Evolutionary conservation across 2,888 invertebrate species (phyloP).

Genomic region (Macrophya annulata): DNA sequence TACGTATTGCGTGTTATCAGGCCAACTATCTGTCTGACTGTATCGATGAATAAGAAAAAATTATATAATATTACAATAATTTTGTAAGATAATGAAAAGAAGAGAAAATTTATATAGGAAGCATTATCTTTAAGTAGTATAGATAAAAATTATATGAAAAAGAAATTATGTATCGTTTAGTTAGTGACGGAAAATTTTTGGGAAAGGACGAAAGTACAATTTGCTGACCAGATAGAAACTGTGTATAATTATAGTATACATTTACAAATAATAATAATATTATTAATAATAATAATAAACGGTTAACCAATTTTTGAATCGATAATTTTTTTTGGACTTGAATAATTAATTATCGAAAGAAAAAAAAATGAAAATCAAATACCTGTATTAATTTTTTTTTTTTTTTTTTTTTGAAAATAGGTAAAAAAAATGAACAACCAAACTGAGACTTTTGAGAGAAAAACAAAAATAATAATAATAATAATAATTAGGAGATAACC

Average conservation of each 20-base stretch:
- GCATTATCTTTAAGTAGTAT: constrained; percentile 57
- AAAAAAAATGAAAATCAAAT: neutral
- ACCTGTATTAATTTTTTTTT: too few species aligned
- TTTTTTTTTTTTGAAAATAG: too few species aligned
- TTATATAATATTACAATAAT: neutral
- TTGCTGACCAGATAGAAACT: neutral
- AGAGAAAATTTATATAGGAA: constrained; percentile 7
- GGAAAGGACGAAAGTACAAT: neutral
- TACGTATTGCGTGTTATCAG: neutral
- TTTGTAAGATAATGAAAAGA: neutral
- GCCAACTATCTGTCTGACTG: constrained; percentile 31
- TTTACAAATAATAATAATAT: neutral
- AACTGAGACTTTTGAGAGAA: neutral
- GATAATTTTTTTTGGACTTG: neutral
- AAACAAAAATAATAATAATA: neutral
- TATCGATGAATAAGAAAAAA: neutral
- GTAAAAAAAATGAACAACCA: neutral
- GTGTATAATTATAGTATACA: neutral
- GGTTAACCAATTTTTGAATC: neutral
- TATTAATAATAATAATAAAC: neutral
- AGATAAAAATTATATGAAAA: neutral
- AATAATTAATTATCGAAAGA: neutral
- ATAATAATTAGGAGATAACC: too few species aligned
- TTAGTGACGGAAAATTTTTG: constrained; percentile 42
- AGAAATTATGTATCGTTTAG: constrained; percentile 24